Conservation (phyloP, 1,140 invertebrate species). For the Bombus polaris region DNA sequence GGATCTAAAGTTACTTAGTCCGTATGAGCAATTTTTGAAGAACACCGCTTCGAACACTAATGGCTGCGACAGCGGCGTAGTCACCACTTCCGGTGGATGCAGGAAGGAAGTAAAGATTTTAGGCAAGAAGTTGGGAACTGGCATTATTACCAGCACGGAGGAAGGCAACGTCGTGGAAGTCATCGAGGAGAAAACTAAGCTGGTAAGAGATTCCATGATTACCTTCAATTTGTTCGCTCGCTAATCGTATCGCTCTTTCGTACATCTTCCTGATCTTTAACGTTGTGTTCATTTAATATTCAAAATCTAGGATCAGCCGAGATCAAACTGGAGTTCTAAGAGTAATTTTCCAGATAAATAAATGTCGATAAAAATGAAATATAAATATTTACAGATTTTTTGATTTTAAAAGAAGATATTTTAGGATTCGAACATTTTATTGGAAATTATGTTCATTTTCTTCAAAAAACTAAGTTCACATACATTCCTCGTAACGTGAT, state of each 20-base stretch:
- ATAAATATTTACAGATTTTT: background rate
- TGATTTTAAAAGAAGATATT: background rate
- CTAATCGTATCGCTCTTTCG: background rate
- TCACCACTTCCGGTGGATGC: constrained; percentile 40
- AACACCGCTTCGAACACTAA: constrained; percentile 51
- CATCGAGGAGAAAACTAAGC: constrained; percentile 60
- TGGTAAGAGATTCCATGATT: constrained; percentile 47
- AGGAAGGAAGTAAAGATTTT: constrained; percentile 72
- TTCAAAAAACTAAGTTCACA: no score
- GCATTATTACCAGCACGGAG: constrained; percentile 62
- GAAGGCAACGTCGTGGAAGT: constrained; percentile 67
- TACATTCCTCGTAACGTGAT: background rate
- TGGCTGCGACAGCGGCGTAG: constrained; percentile 38
- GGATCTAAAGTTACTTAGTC: constrained; percentile 70
- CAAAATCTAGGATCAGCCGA: background rate
- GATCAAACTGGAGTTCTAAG: background rate
- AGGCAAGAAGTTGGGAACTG: constrained; percentile 69
- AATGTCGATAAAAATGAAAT: background rate
- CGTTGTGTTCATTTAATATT: background rate
- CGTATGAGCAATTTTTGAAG: constrained; percentile 72
- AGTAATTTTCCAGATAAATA: background rate
- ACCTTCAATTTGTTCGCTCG: constrained; percentile 3
- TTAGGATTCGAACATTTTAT: background rate
- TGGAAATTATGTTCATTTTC: no score
- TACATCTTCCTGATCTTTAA: background rate